Base-by-base conservation (phyloP, 2,797 vertebrate species). In the Phoebastria nigripes region DNA sequence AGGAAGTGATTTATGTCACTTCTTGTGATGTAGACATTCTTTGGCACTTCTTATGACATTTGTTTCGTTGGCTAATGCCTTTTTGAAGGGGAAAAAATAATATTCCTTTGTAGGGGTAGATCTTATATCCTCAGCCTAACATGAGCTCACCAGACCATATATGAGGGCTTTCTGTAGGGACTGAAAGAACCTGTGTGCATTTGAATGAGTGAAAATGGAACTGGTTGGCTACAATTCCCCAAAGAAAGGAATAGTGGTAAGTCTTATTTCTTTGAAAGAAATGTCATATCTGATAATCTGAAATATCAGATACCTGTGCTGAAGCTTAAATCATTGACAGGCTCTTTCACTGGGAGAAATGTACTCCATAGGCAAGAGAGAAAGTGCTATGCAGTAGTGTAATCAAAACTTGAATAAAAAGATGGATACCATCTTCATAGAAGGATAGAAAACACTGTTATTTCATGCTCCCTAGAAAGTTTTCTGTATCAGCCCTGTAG, bases 371-470 rank as follows among this genome's bases (percentile, higher is more conserved):
- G 61, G 41, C 9, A 71, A 55, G 65, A 51, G 58, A 56, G 66
- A 49, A 92, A 81, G 25, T 67, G 47, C 25, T 80, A 14, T 9
- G 8, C 11, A 63, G 15, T 56, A 73, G 11, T 31, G 21, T 66
- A 73, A 90, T 89, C 35, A 89, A 66, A 82, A 80, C 56, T 66
- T 71, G 49, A 65, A 71, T 80, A 5, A 65, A 78, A 94, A 85
- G 29, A 25, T 28, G 11, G 22, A 71, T 88, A 28, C 9, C 0
- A 0, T 69, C 26, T 61, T 77, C 31, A 46, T 3, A 18, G 44
- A 76, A 82, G 28, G 29, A 56, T 72, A 39, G 46, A 81, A 90
- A 74, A 29, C 8, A 59, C 24, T 87, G 5, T 41, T 81, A 69
- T 67, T 91, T 90, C 28, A 12, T 65, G 33, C 7, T 70, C 3